phyloP scores from a whole-genome alignment of 2,888 invertebrate genomes.

The Watsonalla binaria region DNA sequence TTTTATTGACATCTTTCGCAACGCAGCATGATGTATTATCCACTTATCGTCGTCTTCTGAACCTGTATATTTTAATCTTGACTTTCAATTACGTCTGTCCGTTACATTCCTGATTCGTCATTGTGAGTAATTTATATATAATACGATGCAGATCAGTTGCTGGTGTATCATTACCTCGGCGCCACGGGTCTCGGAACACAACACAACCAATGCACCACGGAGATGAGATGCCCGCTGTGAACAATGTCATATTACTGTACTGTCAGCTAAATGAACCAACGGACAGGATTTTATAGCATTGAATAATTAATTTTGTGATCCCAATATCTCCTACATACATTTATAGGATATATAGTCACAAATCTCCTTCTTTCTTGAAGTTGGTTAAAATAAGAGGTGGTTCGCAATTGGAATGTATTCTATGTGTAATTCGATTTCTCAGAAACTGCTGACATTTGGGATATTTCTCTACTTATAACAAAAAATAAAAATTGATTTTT shows the following conservation, averaged over 20 bases:
- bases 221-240: conserved; percentile 48
- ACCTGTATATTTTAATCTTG: background rate
- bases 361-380: background rate
- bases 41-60: background rate
- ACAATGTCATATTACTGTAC: conserved; percentile 53
- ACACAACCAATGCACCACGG: conserved; percentile 52
- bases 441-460: too few relatives aligned
- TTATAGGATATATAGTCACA: too few relatives aligned
- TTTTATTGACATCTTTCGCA: conserved; percentile 1
- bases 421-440: too few relatives aligned
- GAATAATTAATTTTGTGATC: background rate
- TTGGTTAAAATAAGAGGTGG: too few relatives aligned
- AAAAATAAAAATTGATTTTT: too few relatives aligned
- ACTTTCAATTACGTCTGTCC: conserved; percentile 4
- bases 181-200: conserved; percentile 34
- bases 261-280: conserved; percentile 33
- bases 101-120: conserved; percentile 21
- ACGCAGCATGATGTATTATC: background rate
- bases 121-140: conserved; percentile 17
- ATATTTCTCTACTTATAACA: too few relatives aligned
- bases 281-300: conserved; percentile 21
- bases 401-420: too few relatives aligned
- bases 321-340: too few relatives aligned
- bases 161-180: conserved; percentile 28
- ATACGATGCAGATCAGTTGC: conserved; percentile 13